Percentiles rank a stretch among this genome's conserved stretches.
These are phyloP conservation scores for Actenoides hombroni DNA, from an alignment of 2,113 vertebrate genomes.

Conservation along the genomic window DNA sequence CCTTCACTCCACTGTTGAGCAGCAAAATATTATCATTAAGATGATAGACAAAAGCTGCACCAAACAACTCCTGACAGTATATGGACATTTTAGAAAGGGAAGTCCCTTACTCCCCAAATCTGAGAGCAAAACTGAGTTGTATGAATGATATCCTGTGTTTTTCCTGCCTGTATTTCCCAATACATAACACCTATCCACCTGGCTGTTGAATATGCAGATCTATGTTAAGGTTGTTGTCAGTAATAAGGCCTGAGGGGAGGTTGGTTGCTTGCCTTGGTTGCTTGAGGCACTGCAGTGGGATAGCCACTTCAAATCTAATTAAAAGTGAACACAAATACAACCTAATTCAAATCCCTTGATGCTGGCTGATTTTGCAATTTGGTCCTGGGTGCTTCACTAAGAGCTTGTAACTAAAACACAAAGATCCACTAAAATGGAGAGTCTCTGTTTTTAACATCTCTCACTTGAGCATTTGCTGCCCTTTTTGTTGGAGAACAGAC, in stretches of 20 bases:
- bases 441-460: neutral
- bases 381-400: neutral
- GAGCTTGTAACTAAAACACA: neutral
- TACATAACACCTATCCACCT: neutral
- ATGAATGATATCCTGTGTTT: neutral
- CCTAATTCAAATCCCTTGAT: neutral
- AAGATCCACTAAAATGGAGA: neutral
- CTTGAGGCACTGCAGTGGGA: neutral
- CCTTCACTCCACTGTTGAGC: neutral
- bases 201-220: constrained; percentile 4
- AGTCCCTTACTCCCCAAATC: neutral
- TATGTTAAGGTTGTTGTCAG: neutral
- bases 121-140: neutral
- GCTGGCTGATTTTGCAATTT: neutral
- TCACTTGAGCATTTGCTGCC: neutral
- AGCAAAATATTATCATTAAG: neutral
- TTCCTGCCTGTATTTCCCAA: neutral
- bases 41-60: neutral
- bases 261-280: neutral
- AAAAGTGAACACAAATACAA: constrained; percentile 6
- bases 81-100: neutral
- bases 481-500: neutral
- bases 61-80: neutral
- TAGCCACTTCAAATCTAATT: constrained; percentile 59
- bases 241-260: constrained; percentile 38